Evolutionary conservation across 2,797 vertebrate genomes (phyloP).

Genomic region (Cirrhinus mrigala): DNA sequence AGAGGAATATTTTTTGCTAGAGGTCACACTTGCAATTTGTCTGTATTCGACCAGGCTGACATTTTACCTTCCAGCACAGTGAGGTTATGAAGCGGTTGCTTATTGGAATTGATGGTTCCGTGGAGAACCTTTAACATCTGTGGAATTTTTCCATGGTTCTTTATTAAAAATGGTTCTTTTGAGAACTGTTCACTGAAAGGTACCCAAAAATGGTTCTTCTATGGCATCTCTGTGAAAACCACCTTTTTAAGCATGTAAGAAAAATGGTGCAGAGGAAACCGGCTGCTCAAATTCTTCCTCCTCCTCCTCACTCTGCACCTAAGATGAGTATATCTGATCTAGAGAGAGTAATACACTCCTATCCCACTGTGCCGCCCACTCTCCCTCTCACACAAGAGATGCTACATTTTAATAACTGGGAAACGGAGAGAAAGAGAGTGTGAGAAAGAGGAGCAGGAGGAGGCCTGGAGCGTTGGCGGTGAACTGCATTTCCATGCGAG

Average conservation of each 20-base stretch:
- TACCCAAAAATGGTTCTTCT: not conserved
- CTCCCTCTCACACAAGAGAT: constrained; percentile 46
- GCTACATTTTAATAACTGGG: constrained; percentile 60
- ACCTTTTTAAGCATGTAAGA: not conserved
- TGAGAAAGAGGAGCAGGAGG: constrained; percentile 64
- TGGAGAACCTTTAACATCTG: constrained; percentile 37
- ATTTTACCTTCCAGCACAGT: constrained; percentile 59
- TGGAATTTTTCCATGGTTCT: not conserved
- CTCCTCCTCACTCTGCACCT: constrained; percentile 48
- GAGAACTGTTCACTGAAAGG: not conserved
- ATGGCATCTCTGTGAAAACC: not conserved
- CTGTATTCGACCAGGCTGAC: constrained; percentile 60
- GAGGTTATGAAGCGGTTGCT: constrained; percentile 60
- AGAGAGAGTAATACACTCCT: constrained; percentile 52
- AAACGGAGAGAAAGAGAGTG: constrained; percentile 61
- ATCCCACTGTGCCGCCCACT: constrained; percentile 56
- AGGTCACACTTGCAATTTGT: constrained; percentile 57
- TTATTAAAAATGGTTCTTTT: not conserved
- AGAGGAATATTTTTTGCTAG: not conserved
- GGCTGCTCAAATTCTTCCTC: constrained; percentile 35
- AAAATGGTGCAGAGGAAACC: constrained; percentile 52
- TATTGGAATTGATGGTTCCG: constrained; percentile 36
- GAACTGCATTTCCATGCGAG: constrained; percentile 60
- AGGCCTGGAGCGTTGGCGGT: constrained; percentile 71
- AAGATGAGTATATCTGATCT: constrained; percentile 47